Evolutionary conservation across 2,113 vertebrate genomes (phyloP).

Genomic region (Aptenodytes patagonicus): DNA sequence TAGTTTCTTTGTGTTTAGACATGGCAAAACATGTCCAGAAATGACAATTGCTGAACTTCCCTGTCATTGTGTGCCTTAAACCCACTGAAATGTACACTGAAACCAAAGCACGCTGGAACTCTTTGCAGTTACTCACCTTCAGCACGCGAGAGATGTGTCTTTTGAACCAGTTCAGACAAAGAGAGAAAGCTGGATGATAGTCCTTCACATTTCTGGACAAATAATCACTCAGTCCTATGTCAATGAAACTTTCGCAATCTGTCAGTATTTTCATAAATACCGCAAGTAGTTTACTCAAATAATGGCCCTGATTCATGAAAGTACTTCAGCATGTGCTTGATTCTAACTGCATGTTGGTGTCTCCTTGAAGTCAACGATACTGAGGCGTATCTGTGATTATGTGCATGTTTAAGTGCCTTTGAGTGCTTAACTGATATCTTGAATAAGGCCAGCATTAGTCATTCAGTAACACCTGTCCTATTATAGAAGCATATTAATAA

Average conservation of each 20-base stretch:
- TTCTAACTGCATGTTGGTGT: not conserved
- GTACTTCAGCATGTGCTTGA: not conserved
- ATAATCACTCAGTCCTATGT: not conserved
- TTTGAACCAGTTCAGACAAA: not conserved
- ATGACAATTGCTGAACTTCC: not conserved
- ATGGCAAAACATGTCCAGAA: not conserved
- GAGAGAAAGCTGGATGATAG: not conserved
- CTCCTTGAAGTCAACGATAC: not conserved
- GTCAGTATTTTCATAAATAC: not conserved
- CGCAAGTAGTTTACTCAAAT: not conserved
- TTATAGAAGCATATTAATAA: slow-evolving; percentile 15
- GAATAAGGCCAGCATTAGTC: not conserved
- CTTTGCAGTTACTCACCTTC: not conserved
- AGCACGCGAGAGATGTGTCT: not conserved
- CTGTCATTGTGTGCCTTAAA: not conserved
- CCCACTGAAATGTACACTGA: not conserved
- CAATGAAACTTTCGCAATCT: not conserved
- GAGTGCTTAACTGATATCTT: not conserved
- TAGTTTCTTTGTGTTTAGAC: not conserved
- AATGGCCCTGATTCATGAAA: not conserved
- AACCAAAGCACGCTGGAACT: not conserved
- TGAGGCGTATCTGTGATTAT: not conserved
- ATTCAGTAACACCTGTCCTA: slow-evolving; percentile 10
- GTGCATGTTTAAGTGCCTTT: not conserved
- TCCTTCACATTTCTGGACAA: not conserved